Evolutionary conservation across 2,797 vertebrate species (phyloP), one percentile per base, ranked within the genome.

Genomic region (Gymnoscopelus microlampas): DNA sequence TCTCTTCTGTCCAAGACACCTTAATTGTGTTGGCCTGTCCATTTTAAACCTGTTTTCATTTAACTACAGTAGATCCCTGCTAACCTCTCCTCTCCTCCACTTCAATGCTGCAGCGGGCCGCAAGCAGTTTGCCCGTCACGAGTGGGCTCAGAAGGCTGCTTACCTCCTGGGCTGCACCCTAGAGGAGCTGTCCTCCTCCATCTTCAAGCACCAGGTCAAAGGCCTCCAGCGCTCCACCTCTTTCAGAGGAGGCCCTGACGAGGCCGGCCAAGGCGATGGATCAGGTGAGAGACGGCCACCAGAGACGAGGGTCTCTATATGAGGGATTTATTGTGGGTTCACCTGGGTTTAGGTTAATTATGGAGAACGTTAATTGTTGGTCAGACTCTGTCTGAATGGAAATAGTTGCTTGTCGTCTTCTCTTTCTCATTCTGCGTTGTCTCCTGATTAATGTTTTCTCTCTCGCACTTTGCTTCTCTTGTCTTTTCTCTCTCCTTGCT

Each of bases 121-220:
- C 9, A 96, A 94, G 81, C 98, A 99, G 91, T 99, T 99, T 93
- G 97, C 97, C 1, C 95, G 94, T 15, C 97, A 99, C 0, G 98
- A 99, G 74, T 99, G 97, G 97, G 97, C 97, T 54, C 98, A 99
- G 93, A 99, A 99, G 78, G 96, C 97, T 0, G 96, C 97, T 0
- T 99, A 99, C 86, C 91, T 99, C 71, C 87, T 99, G 89, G 98
- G 98, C 85, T 99, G 96, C 83, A 95, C 91, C 71, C 88, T 99
- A 83, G 98, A 99, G 86, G 98, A 98, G 76, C 94, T 99, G 53
- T 98, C 98, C 72, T 97, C 97, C 0, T 91, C 96, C 63, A 95
- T 98, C 88, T 99, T 99, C 87, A 99, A 98, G 82, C 96, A 97
- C 70, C 96, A 97, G 74, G 85, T 93, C 74, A 98, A 97, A 90